Conservation (phyloP, 2,113 vertebrate genomes). For the Elephas maximus region DNA sequence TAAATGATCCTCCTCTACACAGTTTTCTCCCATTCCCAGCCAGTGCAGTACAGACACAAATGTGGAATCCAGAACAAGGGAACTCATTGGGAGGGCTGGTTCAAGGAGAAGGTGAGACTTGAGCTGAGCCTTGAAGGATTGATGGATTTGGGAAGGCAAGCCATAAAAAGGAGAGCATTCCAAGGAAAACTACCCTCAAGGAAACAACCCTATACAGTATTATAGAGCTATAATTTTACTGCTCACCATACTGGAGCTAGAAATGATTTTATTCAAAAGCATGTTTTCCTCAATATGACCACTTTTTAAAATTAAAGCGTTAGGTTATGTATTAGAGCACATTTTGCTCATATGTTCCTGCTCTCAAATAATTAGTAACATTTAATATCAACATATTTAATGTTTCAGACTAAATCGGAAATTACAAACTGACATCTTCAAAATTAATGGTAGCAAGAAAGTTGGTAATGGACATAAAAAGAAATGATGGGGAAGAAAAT, state of each 20-base stretch:
- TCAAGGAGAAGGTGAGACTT: neutral
- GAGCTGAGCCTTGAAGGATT: neutral
- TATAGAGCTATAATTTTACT: neutral
- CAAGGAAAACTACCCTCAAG: neutral
- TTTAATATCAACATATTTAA: neutral
- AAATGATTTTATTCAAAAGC: neutral
- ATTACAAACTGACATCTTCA: neutral
- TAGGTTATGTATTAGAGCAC: constrained; percentile 6
- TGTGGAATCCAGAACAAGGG: neutral
- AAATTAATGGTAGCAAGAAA: neutral
- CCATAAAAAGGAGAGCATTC: neutral
- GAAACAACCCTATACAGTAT: neutral
- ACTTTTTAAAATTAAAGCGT: neutral
- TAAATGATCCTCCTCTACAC: neutral
- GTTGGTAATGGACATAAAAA: constrained; percentile 22
- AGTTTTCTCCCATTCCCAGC: neutral
- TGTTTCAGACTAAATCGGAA: neutral
- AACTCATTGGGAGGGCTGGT: neutral
- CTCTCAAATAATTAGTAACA: neutral
- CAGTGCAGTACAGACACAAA: neutral
- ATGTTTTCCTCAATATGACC: neutral
- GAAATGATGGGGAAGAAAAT: constrained; percentile 11
- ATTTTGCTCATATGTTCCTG: neutral
- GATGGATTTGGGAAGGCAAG: neutral
- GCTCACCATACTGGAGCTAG: neutral